phyloP scores from a whole-genome alignment of 2,797 vertebrate genomes.

The Balearica regulorum region DNA sequence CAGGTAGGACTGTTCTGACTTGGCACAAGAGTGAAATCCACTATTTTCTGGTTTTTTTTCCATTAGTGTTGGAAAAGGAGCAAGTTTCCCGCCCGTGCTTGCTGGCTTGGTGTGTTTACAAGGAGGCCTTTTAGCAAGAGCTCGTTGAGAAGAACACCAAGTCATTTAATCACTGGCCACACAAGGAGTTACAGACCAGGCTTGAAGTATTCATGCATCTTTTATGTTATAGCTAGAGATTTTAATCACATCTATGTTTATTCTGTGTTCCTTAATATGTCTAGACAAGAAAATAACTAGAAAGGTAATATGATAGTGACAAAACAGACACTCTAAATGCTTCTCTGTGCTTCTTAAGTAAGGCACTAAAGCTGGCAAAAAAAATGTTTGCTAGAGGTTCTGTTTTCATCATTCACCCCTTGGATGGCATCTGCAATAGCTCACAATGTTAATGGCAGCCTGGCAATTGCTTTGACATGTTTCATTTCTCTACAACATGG shows the following conservation, averaged over 20 bases:
- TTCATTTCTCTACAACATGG: background rate
- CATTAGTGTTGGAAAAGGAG: background rate
- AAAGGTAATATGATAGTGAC: background rate
- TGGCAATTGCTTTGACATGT: background rate
- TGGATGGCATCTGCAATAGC: background rate
- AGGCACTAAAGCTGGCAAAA: background rate
- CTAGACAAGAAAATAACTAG: background rate
- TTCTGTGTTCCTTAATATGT: background rate
- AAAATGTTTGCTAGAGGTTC: background rate
- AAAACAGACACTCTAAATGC: background rate
- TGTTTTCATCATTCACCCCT: background rate
- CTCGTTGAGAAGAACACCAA: background rate
- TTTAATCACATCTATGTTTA: background rate
- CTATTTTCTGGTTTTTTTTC: background rate
- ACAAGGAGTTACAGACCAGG: background rate
- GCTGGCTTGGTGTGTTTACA: background rate
- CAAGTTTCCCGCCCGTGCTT: background rate
- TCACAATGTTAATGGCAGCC: background rate
- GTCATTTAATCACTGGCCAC: background rate
- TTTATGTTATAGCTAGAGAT: background rate
- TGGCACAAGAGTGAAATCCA: background rate
- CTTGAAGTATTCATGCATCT: background rate
- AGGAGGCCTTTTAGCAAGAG: background rate
- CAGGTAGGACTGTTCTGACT: background rate
- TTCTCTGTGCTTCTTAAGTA: background rate